Evolutionary conservation across 1,140 invertebrate species (phyloP).

Genomic region (Aphaenogaster ashmeadi): DNA sequence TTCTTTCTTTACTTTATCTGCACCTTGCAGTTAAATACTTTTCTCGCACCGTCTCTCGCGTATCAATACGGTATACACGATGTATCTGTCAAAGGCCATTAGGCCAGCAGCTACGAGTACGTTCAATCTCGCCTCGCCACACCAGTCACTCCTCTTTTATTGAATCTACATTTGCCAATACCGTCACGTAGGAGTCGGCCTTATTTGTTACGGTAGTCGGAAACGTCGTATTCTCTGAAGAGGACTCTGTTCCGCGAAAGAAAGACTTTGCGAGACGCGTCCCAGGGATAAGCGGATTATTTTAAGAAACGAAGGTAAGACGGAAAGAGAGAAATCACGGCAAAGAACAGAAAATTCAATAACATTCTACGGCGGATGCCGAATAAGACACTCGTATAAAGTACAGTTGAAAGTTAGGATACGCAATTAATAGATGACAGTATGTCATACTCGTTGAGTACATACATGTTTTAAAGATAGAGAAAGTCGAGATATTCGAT

Average conservation of each 20-base stretch:
- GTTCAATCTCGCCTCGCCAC: constrained; percentile 31
- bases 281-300: not conserved
- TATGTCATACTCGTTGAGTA: constrained; percentile 64
- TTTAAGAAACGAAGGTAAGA: not conserved
- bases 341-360: constrained; percentile 15
- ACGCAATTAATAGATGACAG: not conserved
- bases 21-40: constrained; percentile 3
- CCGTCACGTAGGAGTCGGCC: constrained; percentile 6
- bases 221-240: constrained; percentile 1
- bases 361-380: not conserved
- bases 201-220: constrained; percentile 29
- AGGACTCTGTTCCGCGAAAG: not conserved
- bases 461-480: not conserved
- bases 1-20: not conserved
- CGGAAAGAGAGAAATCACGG: not conserved
- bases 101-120: constrained; percentile 13
- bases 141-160: constrained; percentile 34
- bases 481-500: not conserved
- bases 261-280: not conserved
- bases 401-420: not conserved
- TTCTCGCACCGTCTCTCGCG: constrained; percentile 5
- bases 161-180: constrained; percentile 13
- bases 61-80: not conserved
- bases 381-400: not conserved
- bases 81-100: constrained; percentile 45